Evolutionary conservation across 2,797 vertebrate genomes (phyloP).

Genomic region (Enteromius treurensis): DNA sequence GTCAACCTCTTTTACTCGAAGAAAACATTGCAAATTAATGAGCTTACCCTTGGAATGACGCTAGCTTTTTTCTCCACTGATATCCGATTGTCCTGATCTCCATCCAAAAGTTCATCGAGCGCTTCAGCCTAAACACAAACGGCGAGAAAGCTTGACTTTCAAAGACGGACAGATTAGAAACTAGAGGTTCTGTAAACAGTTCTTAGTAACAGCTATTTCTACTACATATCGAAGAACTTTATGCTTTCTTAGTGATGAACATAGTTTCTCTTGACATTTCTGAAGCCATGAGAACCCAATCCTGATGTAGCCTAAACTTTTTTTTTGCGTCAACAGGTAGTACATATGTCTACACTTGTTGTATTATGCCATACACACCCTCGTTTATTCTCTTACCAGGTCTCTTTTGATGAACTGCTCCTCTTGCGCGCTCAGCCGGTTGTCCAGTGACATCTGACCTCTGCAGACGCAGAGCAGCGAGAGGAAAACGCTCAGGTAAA

Average conservation of each 20-base stretch:
- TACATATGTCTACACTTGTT: not conserved
- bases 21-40: not conserved
- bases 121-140: constrained; percentile 68
- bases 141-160: not conserved
- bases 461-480: constrained; percentile 70
- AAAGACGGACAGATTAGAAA: not conserved
- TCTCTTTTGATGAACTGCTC: constrained; percentile 62
- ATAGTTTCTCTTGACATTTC: not conserved
- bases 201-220: not conserved
- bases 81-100: constrained; percentile 62
- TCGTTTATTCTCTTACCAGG: constrained; percentile 59
- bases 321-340: not conserved
- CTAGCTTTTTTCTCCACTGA: constrained; percentile 80
- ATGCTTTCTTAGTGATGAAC: not conserved
- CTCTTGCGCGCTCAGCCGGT: constrained; percentile 56
- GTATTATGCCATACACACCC: not conserved
- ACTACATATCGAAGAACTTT: not conserved
- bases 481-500: constrained; percentile 74
- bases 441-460: constrained; percentile 71
- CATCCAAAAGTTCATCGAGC: constrained; percentile 73
- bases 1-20: not conserved
- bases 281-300: not conserved
- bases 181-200: not conserved
- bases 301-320: not conserved
- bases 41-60: constrained; percentile 78